Base-by-base conservation (phyloP, 1,140 invertebrate species). In the Dinoponera quadriceps region DNA sequence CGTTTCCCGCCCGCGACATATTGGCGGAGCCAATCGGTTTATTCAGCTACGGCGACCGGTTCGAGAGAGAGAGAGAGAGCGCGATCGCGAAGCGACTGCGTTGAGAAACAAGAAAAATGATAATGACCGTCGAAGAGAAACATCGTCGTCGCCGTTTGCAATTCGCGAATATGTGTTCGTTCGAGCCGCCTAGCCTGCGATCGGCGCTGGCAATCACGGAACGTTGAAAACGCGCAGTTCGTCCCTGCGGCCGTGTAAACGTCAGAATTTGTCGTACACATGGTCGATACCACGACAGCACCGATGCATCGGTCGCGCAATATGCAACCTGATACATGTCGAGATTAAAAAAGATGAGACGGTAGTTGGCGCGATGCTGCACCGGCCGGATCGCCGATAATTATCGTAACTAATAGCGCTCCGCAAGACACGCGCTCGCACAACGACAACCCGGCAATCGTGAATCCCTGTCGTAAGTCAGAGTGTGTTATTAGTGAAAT, bases 311-410 rank as follows among this genome's bases (percentile, higher is more conserved):
- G 55, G 44, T 22, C 7, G 71, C 54, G 71, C 16, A 44, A 59
- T 74, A 63, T 22, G 38, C 38, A 33, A 63, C n/a, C 48, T 13
- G 7, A 25, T 20, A 27, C 22, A 63, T 16, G 25, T 63, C 38
- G 38, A 63, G 55, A 75, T 75, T 75, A 62, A 75, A 75, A 38
- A 63, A 49, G 60, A 75, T 63, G 57, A 63, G n/a, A 29, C 54
- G 22, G 18, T 72, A 44, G 38, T 38, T 27, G 16, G 14, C 38
- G 13, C 38, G 25, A 60, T 1, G 22, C 60, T 49, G 55, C 72
- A 62, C 18, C 57, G 27, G 33, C 33, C 38, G 18, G 38, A 60
- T 60, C 14, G 16, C 25, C 25, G 14, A 75, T 75, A 63, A 75
- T 75, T 75, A 75, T 75, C 38, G 48, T 49, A 75, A 63, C 57